These are phyloP conservation scores for Zoroaster sp. DNA, from an alignment of 53 echinoderm and acorn worm species.

Conservation along the genomic window DNA sequence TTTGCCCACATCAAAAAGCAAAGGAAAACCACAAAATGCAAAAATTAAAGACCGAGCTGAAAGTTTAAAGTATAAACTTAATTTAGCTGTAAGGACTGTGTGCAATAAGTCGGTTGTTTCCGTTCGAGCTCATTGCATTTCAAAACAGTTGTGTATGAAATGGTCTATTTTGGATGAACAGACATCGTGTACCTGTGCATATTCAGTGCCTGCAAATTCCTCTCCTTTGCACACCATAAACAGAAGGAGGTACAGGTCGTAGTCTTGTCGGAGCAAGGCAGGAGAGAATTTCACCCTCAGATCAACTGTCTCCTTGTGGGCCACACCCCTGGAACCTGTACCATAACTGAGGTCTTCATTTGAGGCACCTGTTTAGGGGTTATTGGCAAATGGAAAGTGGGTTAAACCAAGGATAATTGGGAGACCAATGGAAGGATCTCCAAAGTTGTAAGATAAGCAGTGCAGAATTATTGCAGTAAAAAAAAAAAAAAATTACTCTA, in stretches of 20 bases:
- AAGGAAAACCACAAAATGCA: too few relatives aligned
- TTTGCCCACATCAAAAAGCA: too few relatives aligned
- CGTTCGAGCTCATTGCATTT: not conserved
- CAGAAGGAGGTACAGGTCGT: conserved; percentile 47
- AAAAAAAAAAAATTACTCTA: too few relatives aligned
- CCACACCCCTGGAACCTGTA: conserved; percentile 64
- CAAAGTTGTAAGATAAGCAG: too few relatives aligned
- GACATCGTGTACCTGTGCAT: conserved; percentile 50
- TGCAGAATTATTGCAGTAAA: too few relatives aligned
- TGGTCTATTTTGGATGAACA: not conserved
- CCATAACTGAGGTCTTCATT: conserved; percentile 62
- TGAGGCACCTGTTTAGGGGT: conserved; percentile 70
- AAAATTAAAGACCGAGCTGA: too few relatives aligned
- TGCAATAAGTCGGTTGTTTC: not conserved
- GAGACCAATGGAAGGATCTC: too few relatives aligned
- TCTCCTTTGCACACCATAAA: conserved; percentile 86
- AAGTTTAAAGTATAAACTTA: too few relatives aligned
- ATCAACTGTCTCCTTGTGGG: conserved; percentile 72
- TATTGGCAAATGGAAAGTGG: too few relatives aligned
- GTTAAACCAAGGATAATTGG: too few relatives aligned
- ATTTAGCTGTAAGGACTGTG: too few relatives aligned
- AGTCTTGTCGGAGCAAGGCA: conserved; percentile 64
- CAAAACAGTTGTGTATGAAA: not conserved
- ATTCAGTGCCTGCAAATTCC: conserved; percentile 36
- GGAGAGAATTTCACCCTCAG: conserved; percentile 81